Base-by-base conservation (phyloP, 1,140 invertebrate species). In the Eumeta japonica region DNA sequence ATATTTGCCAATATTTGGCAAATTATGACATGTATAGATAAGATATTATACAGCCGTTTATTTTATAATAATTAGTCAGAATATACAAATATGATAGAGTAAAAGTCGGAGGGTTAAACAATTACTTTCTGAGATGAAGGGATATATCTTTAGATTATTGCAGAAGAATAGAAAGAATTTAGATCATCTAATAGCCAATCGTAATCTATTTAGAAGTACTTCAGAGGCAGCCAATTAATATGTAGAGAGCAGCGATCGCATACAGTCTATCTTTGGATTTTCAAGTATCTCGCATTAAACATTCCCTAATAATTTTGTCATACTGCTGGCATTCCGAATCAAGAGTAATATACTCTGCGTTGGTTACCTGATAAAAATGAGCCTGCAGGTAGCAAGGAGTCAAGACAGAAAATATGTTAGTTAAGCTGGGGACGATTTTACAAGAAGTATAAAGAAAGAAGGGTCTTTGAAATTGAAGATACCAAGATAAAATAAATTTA, bases 361-460 rank as follows among this genome's bases (percentile, higher is more conserved):
- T 57, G 53, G 64, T 84, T 84, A 84, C 82, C 82, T 84, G 82
- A 83, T 76, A 84, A 75, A 79, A 83, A 83, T 75, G 82, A 82
- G 81, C 81, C 82, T 84, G 80, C 75, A 75, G 78, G 78, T 80
- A 78, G 81, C 80, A 76, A 67, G 67, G 76, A 68, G 56, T 66
- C 51, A 50, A 65, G 50, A 70, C 51, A 67, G 58, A 70, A 71
- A 62, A 44, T 52, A 55, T 46, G 59, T 71, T 72, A 75, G 64
- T 72, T 28, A 62, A 61, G 54, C 54, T 55, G 49, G 50, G 20
- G 5, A 7, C 5, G 20, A 7, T 7, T 7, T 7, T 7, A 24
- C 20, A 24, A 24, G n/a, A 24, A 24, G 5, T 7, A 24, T n/a
- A 27, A 35, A 49, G 31, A 47, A 36, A 48, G 45, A 45, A 58